Evolutionary conservation across 2,888 invertebrate species (phyloP), one percentile per base, ranked within the genome.

Genomic region (Cantharis rustica): DNA sequence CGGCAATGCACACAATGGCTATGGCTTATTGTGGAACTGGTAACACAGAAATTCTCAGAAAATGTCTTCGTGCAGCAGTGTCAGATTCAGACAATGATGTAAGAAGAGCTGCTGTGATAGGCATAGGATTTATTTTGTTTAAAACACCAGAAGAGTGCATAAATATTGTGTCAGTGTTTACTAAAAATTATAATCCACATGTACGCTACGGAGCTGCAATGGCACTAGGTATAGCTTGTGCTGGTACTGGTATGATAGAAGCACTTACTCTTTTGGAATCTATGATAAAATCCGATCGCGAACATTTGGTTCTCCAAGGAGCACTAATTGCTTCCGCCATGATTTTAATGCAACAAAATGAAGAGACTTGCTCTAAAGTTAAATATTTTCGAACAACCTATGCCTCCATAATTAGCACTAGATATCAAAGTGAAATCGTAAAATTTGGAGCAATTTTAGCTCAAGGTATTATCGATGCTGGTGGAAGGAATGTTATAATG

Each of bases 51-150:
- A 98, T 99, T n/a, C n/a, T n/a, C 84, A 92, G 98, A 72, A 95
- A 95, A 81, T 91, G 99, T 62, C 93, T 99, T 7, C 98, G 98
- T 86, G 96, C 98, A 74, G 98, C 99, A 47, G 92, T 94, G 61
- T 98, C 98, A 61, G 99, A 99, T 90, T 99, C 99, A 0, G 99
- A 99, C 86, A 98, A 99, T 86, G 99, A 99, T 89, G 99, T 99
- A 1, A 93, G 99, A 80, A 93, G 99, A 75, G 98, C 98, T 73
- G 98, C 99, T 47, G 99, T 99, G 15, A 99, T 98, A 10, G 98
- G 98, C 1, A 3, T 27, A 27, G 27, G 27, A 27, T 27, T 64
- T 31, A 15, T 74, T 68, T 62, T 5, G 89, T 90, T 69, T 89
- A 93, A 95, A 85, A 97, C 96, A 0, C 98, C 99, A 0, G 98